Conservation (phyloP, 2,113 vertebrate species). For the Acanthisitta chloris region DNA sequence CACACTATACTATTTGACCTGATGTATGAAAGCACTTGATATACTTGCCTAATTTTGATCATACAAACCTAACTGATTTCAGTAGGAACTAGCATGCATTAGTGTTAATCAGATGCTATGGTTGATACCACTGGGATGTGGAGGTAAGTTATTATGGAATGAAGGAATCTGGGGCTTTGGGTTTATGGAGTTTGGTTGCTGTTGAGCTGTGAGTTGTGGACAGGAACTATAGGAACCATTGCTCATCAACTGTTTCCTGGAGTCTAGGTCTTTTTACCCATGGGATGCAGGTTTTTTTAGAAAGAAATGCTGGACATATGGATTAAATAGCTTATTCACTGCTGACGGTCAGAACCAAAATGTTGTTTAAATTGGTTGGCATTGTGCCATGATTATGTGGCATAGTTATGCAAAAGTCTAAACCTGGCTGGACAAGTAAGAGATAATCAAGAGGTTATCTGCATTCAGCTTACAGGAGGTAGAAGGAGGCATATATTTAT, state of each 20-base stretch:
- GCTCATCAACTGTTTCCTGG: not conserved
- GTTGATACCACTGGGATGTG: not conserved
- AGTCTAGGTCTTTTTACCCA: not conserved
- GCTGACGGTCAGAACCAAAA: not conserved
- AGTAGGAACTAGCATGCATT: not conserved
- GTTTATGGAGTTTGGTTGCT: not conserved
- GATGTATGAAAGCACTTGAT: not conserved
- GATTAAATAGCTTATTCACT: not conserved
- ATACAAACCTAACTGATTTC: not conserved
- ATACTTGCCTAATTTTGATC: not conserved
- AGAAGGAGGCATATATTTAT: not conserved
- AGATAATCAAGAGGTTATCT: not conserved
- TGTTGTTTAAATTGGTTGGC: not conserved
- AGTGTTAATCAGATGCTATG: not conserved
- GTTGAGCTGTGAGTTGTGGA: not conserved
- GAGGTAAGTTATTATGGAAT: not conserved
- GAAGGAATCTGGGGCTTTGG: not conserved
- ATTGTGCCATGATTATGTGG: not conserved
- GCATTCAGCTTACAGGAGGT: not conserved
- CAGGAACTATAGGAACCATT: not conserved
- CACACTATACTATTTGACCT: not conserved
- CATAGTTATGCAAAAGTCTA: not conserved
- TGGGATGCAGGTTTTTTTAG: not conserved
- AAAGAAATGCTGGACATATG: not conserved
- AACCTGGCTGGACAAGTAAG: not conserved